Evolutionary conservation across 1,140 invertebrate genomes (phyloP).

Genomic region (Gonatopus flavifemur): DNA sequence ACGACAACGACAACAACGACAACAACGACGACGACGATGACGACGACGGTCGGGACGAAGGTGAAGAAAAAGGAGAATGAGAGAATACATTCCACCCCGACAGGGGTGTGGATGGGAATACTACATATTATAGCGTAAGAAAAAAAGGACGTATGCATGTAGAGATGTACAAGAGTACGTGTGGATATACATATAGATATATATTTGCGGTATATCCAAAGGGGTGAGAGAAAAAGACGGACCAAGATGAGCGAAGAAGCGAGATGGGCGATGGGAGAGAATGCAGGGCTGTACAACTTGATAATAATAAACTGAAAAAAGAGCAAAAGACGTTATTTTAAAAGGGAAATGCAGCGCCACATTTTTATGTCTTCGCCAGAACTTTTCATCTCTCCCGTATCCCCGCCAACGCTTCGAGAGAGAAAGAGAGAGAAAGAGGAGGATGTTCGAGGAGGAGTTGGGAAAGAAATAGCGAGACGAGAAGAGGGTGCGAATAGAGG

Average conservation of each 20-base stretch:
- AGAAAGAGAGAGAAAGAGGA: slow-evolving; percentile 13
- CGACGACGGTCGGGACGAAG: slow-evolving; percentile 2
- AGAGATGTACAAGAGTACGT: too few species aligned
- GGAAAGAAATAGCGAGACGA: not conserved
- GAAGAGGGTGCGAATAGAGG: slow-evolving; percentile 18
- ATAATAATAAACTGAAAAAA: slow-evolving; percentile 60
- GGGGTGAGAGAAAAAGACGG: slow-evolving; percentile 3
- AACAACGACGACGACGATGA: too few species aligned
- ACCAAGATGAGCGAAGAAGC: slow-evolving; percentile 3
- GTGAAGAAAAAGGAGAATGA: slow-evolving; percentile 5
- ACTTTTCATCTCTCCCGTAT: slow-evolving; percentile 54
- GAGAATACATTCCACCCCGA: too few species aligned
- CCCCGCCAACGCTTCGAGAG: slow-evolving; percentile 9
- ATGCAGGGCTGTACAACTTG: slow-evolving; percentile 44
- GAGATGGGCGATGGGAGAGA: not conserved
- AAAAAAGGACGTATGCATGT: slow-evolving; percentile 4
- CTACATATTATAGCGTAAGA: slow-evolving; percentile 24
- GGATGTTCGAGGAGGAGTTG: not conserved
- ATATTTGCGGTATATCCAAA: slow-evolving; percentile 4
- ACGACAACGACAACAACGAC: too few species aligned
- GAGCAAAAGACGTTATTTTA: slow-evolving; percentile 57
- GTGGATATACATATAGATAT: too few species aligned
- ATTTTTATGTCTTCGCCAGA: slow-evolving; percentile 61
- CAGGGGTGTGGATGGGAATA: slow-evolving; percentile 11
- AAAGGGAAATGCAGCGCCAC: slow-evolving; percentile 58